Conservation (phyloP, 2,113 vertebrate genomes). For the Bolborhynchus lineola region DNA sequence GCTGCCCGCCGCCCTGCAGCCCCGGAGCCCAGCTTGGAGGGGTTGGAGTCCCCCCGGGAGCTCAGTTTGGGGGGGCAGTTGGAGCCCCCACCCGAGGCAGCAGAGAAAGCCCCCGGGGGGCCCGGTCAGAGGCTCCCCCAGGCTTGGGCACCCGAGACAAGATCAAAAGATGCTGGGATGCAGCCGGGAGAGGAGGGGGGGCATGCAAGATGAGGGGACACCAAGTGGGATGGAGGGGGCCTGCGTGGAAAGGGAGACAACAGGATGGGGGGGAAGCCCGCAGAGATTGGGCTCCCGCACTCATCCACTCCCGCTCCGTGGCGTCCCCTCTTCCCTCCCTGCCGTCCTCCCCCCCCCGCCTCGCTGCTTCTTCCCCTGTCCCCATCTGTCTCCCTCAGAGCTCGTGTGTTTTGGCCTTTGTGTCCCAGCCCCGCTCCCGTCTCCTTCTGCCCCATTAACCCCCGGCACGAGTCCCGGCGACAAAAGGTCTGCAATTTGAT, state of each 20-base stretch:
- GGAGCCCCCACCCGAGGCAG: neutral
- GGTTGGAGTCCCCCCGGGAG: neutral
- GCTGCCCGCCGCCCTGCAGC: constrained; percentile 21
- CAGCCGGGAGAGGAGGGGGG: no score
- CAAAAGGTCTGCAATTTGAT: constrained; percentile 81
- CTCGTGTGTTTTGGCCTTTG: constrained; percentile 84
- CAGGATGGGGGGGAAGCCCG: neutral
- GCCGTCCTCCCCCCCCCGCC: neutral
- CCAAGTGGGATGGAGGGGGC: neutral
- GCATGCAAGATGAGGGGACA: neutral
- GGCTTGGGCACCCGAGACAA: neutral
- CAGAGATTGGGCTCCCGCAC: neutral
- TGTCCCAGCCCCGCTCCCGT: constrained; percentile 79
- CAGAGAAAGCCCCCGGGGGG: no score
- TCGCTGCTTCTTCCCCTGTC: constrained; percentile 27
- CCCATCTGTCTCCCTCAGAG: constrained; percentile 87
- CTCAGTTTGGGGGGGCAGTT: no score
- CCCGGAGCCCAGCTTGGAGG: neutral
- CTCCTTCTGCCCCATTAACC: constrained; percentile 96
- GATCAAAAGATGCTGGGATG: neutral
- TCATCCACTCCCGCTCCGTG: neutral
- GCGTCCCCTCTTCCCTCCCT: constrained; percentile 39
- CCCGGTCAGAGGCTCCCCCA: neutral
- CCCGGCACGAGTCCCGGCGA: constrained; percentile 85
- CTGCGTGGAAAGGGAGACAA: neutral